Percentiles rank a stretch among this genome's conserved stretches.
phyloP scores from a whole-genome alignment of 1,140 invertebrate species.

The Drosophila lowei region DNA sequence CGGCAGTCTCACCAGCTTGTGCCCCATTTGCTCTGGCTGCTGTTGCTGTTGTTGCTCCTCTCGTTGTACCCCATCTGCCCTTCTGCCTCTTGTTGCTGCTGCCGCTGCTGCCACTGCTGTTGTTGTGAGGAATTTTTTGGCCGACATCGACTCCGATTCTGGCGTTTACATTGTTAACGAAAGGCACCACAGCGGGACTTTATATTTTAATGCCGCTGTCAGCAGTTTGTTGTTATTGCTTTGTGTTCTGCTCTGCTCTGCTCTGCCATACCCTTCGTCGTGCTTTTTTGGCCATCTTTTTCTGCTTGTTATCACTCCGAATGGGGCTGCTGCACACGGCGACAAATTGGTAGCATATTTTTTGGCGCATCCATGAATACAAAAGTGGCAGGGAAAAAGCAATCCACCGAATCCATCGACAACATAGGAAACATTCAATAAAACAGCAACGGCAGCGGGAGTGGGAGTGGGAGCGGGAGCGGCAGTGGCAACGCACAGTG shows the following conservation, averaged over 20 bases:
- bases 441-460: constrained; percentile 50
- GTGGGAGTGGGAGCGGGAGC: not conserved
- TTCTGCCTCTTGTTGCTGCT: constrained; percentile 13
- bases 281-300: constrained; percentile 28
- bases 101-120: constrained; percentile 23
- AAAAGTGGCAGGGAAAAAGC: constrained; percentile 48
- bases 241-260: constrained; percentile 52
- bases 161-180: constrained; percentile 79
- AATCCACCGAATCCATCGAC: constrained; percentile 47
- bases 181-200: constrained; percentile 69
- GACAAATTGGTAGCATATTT: constrained; percentile 82
- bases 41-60: constrained; percentile 7
- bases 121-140: constrained; percentile 41
- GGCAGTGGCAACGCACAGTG: constrained; percentile 52
- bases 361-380: constrained; percentile 78
- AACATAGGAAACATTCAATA: constrained; percentile 77
- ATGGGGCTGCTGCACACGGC: constrained; percentile 59
- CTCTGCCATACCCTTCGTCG: constrained; percentile 8
- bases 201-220: constrained; percentile 80
- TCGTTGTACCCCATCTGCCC: constrained; percentile 12
- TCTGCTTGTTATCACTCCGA: constrained; percentile 35
- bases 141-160: constrained; percentile 58
- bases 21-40: constrained; percentile 19
- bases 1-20: constrained; percentile 12
- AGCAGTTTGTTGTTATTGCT: constrained; percentile 80